Conservation (phyloP, 2,888 invertebrate genomes). For the Euproctis similis region DNA sequence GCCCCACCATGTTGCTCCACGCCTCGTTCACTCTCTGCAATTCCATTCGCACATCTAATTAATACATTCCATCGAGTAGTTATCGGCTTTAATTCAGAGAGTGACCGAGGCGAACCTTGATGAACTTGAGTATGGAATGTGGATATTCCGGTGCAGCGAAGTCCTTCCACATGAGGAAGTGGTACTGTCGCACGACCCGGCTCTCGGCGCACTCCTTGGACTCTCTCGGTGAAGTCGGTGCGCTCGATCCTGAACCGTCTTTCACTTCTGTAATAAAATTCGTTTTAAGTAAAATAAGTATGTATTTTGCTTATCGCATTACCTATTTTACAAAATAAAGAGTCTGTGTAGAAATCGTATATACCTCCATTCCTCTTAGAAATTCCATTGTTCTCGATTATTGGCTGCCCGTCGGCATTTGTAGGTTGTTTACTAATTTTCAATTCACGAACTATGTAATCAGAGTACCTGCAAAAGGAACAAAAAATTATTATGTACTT, state of each 20-base stretch:
- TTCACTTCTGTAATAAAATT: slow-evolving; percentile 55
- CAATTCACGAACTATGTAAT: slow-evolving; percentile 88
- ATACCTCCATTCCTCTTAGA: slow-evolving; percentile 68
- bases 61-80: no score
- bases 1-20: slow-evolving; percentile 87
- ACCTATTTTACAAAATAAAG: no score
- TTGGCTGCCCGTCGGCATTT: slow-evolving; percentile 61
- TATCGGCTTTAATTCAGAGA: no score
- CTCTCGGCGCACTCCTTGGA: slow-evolving; percentile 36
- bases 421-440: slow-evolving; percentile 74
- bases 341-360: no score
- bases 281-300: no score
- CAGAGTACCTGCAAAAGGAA: slow-evolving; percentile 81
- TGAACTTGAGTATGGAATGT: slow-evolving; percentile 92
- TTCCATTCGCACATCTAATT: no score
- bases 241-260: slow-evolving; percentile 43
- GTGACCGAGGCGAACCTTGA: slow-evolving; percentile 79
- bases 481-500: no score
- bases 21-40: slow-evolving; percentile 86
- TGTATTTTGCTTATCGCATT: no score
- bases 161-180: slow-evolving; percentile 97
- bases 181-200: slow-evolving; percentile 86
- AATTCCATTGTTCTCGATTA: slow-evolving; percentile 65
- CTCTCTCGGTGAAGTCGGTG: slow-evolving; percentile 60
- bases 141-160: slow-evolving; percentile 97